phyloP scores from a whole-genome alignment of 1,140 invertebrate species.

The Ooceraea biroi region DNA sequence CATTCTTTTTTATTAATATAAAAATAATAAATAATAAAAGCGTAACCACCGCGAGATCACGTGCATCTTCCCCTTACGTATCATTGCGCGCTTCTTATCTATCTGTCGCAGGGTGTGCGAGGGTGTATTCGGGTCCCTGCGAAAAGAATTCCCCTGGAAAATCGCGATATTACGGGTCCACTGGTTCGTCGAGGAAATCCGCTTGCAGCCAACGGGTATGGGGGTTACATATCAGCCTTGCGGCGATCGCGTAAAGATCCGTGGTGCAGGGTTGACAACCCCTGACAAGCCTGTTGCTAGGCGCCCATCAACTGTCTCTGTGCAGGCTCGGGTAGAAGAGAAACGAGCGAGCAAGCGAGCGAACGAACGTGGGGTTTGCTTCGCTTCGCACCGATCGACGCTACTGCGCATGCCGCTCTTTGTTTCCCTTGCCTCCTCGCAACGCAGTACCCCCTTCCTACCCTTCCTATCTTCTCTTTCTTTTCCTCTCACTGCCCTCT shows the following conservation, averaged over 20 bases:
- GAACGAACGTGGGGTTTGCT: constrained; percentile 34
- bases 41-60: no score
- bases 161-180: not conserved
- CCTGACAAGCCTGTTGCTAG: constrained; percentile 76
- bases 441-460: constrained; percentile 22
- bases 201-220: not conserved
- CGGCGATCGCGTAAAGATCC: not conserved
- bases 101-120: not conserved
- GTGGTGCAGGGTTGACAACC: constrained; percentile 69
- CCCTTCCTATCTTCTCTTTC: not conserved
- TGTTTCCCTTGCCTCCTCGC: constrained; percentile 52
- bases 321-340: constrained; percentile 17
- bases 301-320: constrained; percentile 66
- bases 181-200: not conserved
- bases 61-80: no score
- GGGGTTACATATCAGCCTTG: not conserved
- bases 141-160: not conserved
- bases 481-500: not conserved
- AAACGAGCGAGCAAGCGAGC: not conserved
- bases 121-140: not conserved
- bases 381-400: constrained; percentile 66
- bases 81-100: not conserved
- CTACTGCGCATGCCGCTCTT: constrained; percentile 58
- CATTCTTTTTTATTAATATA: no score
- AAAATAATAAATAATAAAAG: no score